Evolutionary conservation across 2,113 vertebrate species (phyloP).

Genomic region (Capricornis sumatraensis): DNA sequence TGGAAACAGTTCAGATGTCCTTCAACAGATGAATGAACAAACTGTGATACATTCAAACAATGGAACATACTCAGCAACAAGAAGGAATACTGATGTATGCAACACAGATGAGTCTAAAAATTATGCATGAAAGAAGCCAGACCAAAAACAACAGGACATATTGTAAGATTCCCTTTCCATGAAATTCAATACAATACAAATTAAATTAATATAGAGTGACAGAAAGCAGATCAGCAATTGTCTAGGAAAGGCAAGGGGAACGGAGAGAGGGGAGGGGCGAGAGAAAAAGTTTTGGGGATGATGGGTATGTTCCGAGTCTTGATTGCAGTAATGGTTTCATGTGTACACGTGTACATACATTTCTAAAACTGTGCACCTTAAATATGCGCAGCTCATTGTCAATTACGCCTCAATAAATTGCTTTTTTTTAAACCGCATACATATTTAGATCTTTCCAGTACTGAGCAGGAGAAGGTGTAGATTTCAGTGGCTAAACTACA

Average conservation of each 20-base stretch:
- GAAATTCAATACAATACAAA: background rate
- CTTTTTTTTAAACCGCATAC: background rate
- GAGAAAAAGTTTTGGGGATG: background rate
- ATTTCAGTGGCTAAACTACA: background rate
- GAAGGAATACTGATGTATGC: background rate
- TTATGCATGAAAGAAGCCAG: background rate
- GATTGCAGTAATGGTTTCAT: background rate
- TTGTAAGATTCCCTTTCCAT: background rate
- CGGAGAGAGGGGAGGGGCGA: rapidly evolving
- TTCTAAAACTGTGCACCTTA: background rate
- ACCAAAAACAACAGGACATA: background rate
- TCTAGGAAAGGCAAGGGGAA: background rate
- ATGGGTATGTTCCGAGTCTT: background rate
- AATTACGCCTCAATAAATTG: background rate
- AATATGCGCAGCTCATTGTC: background rate
- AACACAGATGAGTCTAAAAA: background rate
- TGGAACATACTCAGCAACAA: background rate
- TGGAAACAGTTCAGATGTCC: background rate
- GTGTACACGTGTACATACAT: background rate
- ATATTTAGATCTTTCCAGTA: background rate
- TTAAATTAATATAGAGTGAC: background rate
- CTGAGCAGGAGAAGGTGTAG: background rate
- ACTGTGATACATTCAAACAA: background rate
- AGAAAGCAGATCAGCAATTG: background rate
- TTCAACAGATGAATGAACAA: background rate